A percentile compares a stretch with the other conserved stretches of the same genome.
phyloP scores from a whole-genome alignment of 2,113 vertebrate genomes.

The Dicaeum eximium region DNA sequence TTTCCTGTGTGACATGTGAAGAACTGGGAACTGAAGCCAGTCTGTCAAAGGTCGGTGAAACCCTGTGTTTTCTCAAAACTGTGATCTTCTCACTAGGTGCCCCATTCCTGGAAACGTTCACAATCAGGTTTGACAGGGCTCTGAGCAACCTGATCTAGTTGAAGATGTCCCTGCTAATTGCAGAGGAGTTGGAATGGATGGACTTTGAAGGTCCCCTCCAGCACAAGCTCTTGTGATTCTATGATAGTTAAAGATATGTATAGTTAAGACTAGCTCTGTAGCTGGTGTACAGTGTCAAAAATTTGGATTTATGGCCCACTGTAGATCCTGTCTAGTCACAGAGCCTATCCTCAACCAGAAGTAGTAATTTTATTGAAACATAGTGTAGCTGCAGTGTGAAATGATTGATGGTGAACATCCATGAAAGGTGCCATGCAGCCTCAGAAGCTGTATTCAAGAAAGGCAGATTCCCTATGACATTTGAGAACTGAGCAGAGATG shows the following conservation, averaged over 20 bases:
- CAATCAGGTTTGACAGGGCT: background rate
- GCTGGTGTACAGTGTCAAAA: background rate
- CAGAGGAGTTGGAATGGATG: background rate
- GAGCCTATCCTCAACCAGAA: background rate
- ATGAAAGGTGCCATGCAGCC: background rate
- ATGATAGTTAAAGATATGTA: background rate
- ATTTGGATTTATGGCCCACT: background rate
- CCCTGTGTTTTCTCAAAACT: background rate
- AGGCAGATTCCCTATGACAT: background rate
- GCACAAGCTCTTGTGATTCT: background rate
- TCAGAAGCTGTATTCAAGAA: background rate
- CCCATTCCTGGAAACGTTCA: background rate
- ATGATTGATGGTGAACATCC: background rate
- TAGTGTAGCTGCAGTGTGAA: background rate
- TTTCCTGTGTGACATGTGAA: background rate
- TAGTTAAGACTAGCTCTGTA: background rate
- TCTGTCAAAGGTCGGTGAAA: background rate
- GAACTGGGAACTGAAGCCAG: background rate
- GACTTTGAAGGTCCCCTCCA: background rate
- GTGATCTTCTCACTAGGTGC: background rate
- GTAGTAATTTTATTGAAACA: background rate
- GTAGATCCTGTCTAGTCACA: background rate
- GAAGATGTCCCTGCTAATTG: background rate
- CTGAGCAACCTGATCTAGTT: background rate
- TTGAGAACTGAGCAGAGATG: background rate